Percentiles rank a stretch among this genome's conserved stretches.
Evolutionary conservation across 1,140 invertebrate species (phyloP).

Genomic region (Drosophila chauvacae): DNA sequence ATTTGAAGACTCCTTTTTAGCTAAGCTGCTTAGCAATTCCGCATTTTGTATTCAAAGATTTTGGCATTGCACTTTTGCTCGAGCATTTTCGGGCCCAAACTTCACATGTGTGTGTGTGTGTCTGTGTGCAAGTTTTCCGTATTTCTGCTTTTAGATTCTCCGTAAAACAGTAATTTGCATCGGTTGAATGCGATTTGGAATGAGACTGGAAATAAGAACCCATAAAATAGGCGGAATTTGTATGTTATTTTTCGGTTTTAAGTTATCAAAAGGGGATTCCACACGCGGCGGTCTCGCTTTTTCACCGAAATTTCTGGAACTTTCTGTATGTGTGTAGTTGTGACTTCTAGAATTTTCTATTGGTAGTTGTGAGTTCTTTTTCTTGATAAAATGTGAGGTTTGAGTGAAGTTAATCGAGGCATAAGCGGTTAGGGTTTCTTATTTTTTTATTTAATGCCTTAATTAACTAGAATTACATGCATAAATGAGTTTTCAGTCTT

Average conservation of each 20-base stretch:
- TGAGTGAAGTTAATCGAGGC: too few relatives aligned
- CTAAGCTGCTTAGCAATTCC: not conserved
- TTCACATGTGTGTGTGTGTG: not conserved
- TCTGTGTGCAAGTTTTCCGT: not conserved
- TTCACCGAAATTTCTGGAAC: not conserved
- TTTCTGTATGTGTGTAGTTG: not conserved
- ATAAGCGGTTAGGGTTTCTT: too few relatives aligned
- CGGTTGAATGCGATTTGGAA: slow-evolving; percentile 32
- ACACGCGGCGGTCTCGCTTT: too few relatives aligned
- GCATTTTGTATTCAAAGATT: not conserved
- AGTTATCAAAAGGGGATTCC: not conserved
- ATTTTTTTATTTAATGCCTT: too few relatives aligned
- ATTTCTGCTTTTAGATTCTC: not conserved
- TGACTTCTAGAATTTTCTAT: not conserved
- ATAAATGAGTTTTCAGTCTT: too few relatives aligned
- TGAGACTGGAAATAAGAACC: slow-evolving; percentile 5
- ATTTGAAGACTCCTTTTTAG: not conserved
- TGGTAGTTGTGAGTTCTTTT: not conserved
- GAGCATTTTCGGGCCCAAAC: not conserved
- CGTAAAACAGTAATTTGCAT: slow-evolving; percentile 61
- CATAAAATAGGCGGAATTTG: slow-evolving; percentile 9
- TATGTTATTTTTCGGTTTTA: slow-evolving; percentile 5
- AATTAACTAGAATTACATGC: too few relatives aligned
- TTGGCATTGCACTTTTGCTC: not conserved
- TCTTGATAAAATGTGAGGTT: not conserved